These are phyloP conservation scores for Spodoptera frugiperda DNA, from an alignment of 1,140 invertebrate genomes.

Conservation along the genomic window DNA sequence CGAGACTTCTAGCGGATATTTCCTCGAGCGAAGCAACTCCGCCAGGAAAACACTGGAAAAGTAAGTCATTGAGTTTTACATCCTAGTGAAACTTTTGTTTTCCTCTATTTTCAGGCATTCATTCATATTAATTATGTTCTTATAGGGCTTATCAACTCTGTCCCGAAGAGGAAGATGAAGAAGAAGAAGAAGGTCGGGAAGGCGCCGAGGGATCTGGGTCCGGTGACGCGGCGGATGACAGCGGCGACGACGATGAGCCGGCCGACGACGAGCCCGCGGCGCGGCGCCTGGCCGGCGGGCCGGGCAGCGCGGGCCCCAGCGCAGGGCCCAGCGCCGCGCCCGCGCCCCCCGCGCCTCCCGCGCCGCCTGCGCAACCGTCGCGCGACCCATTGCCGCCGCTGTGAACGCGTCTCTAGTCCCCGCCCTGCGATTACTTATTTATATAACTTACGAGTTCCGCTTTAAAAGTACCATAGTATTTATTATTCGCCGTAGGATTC, in stretches of 20 bases:
- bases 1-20: constrained; percentile 98
- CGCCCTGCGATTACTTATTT: constrained; percentile 60
- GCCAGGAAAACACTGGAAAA: constrained; percentile 95
- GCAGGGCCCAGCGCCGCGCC: background rate
- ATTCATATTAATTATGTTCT: background rate
- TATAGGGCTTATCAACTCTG: constrained; percentile 81
- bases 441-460: constrained; percentile 76
- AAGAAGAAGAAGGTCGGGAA: constrained; percentile 75
- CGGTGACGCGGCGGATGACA: constrained; percentile 67
- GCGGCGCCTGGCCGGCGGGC: constrained; percentile 57
- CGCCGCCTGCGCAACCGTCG: constrained; percentile 38
- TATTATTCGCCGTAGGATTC: constrained; percentile 39
- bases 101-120: background rate
- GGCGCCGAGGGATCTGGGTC: constrained; percentile 66
- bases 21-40: constrained; percentile 96
- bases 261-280: constrained; percentile 56
- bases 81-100: too few species aligned
- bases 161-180: constrained; percentile 81
- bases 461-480: constrained; percentile 83
- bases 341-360: constrained; percentile 47
- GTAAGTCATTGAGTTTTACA: constrained; percentile 55
- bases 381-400: constrained; percentile 55
- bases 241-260: constrained; percentile 67
- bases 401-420: constrained; percentile 41
- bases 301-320: constrained; percentile 51